Conservation (phyloP, 2,888 invertebrate genomes). For the Lycophotia porphyrea region DNA sequence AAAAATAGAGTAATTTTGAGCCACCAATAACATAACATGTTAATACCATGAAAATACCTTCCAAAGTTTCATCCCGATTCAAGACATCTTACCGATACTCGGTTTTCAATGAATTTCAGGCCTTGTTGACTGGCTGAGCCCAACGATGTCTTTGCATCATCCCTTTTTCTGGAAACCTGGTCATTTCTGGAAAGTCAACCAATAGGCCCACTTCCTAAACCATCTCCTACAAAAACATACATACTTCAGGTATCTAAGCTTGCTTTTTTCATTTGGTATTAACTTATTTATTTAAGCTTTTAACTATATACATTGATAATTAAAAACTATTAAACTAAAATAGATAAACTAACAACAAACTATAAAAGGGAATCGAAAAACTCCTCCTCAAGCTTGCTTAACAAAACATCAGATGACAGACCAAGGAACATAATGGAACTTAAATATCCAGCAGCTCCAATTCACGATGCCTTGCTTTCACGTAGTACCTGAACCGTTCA, state of each 20-base stretch:
- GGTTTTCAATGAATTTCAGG: background rate
- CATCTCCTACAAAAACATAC: background rate
- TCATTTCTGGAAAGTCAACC: background rate
- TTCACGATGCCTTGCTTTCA: background rate
- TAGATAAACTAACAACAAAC: no score
- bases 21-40: background rate
- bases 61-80: background rate
- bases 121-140: background rate
- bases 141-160: background rate
- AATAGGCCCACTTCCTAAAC: background rate
- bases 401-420: background rate
- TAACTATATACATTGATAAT: no score
- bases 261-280: no score
- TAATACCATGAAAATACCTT: background rate
- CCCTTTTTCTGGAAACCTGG: background rate
- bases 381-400: background rate
- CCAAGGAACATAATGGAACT: constrained; percentile 8
- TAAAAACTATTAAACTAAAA: no score
- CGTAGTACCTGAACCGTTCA: background rate
- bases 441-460: background rate
- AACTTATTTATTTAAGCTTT: no score
- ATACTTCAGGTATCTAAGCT: background rate
- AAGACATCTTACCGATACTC: background rate
- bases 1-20: background rate
- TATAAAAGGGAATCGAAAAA: no score